Conservation (phyloP, 2,888 invertebrate species). For the Mythimna lalbum region DNA sequence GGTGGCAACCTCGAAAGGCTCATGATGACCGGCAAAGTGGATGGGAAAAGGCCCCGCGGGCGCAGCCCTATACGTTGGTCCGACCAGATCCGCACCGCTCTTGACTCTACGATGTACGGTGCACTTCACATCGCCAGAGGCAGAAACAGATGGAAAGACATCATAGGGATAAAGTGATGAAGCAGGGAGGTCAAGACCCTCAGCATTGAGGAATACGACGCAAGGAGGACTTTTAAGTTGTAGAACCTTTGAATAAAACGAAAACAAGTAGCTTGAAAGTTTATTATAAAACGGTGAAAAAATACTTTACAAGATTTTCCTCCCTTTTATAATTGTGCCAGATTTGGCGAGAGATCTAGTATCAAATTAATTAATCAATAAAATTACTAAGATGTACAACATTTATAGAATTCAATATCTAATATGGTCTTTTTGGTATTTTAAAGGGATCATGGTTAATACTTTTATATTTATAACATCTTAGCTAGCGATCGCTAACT, state of each 20-base stretch:
- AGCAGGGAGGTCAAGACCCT: too few relatives aligned
- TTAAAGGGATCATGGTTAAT: conserved; percentile 1
- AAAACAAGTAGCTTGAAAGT: conserved; percentile 3
- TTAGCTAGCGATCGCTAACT: not conserved
- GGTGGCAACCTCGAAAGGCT: too few relatives aligned
- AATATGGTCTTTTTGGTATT: conserved; percentile 8
- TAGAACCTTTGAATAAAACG: conserved; percentile 3
- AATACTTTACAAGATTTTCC: conserved; percentile 20
- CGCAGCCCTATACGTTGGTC: too few relatives aligned
- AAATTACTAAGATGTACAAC: not conserved
- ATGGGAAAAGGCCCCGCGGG: too few relatives aligned
- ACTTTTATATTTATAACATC: not conserved
- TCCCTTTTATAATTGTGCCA: not conserved
- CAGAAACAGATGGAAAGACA: too few relatives aligned
- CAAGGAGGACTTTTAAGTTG: not conserved
- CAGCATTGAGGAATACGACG: too few relatives aligned
- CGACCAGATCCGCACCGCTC: too few relatives aligned
- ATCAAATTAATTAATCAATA: not conserved
- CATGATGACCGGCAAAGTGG: too few relatives aligned
- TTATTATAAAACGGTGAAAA: conserved; percentile 49
- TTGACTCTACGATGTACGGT: too few relatives aligned
- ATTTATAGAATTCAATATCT: not conserved
- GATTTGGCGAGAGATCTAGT: not conserved
- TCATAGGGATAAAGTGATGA: too few relatives aligned
- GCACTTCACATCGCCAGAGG: too few relatives aligned